phyloP scores from a whole-genome alignment of 2,888 invertebrate species.

The Diarsia mendica region DNA sequence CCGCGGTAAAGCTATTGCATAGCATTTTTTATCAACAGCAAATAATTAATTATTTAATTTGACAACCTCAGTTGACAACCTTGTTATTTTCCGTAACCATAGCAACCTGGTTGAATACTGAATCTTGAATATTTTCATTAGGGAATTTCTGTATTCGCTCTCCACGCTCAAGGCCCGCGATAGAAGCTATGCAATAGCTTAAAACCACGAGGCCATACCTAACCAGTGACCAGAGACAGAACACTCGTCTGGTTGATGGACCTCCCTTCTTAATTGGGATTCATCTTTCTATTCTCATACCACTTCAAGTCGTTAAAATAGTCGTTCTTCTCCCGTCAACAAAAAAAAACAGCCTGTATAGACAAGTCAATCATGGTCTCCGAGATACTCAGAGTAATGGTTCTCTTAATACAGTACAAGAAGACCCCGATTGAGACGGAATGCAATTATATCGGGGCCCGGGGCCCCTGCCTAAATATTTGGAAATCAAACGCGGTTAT shows the following conservation, averaged over 20 bases:
- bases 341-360: conserved; percentile 14
- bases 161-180: no score
- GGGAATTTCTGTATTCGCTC: no score
- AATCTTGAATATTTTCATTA: no score
- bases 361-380: conserved; percentile 44
- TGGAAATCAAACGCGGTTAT: conserved; percentile 70
- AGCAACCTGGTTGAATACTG: no score
- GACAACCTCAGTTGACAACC: no score
- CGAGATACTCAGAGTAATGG: conserved; percentile 60
- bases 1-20: no score
- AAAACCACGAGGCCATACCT: no score
- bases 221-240: background rate
- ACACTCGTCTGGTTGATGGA: background rate
- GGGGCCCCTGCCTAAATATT: conserved; percentile 70
- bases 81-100: no score
- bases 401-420: conserved; percentile 66
- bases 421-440: conserved; percentile 69
- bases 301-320: background rate
- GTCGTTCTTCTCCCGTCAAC: background rate
- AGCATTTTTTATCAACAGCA: no score
- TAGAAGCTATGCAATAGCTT: no score
- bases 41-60: no score
- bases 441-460: conserved; percentile 72
- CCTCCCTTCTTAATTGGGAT: no score
- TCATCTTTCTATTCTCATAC: background rate